These are phyloP conservation scores for Drosophila ogumai DNA, from an alignment of 1,140 invertebrate species.

Conservation along the genomic window DNA sequence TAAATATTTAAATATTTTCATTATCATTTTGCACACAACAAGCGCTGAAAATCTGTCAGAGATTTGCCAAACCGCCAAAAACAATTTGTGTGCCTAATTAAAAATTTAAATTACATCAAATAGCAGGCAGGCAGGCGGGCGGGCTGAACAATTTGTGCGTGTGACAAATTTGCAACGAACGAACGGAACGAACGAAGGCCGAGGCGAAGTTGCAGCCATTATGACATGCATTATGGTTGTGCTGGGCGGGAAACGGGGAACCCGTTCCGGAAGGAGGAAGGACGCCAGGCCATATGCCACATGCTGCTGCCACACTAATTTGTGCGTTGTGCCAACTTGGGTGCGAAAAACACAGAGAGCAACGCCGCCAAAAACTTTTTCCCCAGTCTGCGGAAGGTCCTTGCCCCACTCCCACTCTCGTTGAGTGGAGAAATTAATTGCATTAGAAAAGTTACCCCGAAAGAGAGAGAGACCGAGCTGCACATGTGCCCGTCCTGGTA, in stretches of 20 bases:
- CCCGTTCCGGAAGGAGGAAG: conserved; percentile 20
- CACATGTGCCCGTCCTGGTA: conserved; percentile 64
- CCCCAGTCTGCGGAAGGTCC: conserved; percentile 38
- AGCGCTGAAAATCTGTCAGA: conserved; percentile 72
- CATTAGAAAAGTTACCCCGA: conserved; percentile 79
- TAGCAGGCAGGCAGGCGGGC: conserved; percentile 23
- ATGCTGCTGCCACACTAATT: conserved; percentile 79
- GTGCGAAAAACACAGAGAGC: conserved; percentile 74
- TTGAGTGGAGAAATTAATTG: conserved; percentile 83
- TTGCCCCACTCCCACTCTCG: conserved; percentile 23
- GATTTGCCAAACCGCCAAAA: conserved; percentile 76
- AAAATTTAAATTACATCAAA: conserved; percentile 83
- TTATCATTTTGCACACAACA: conserved; percentile 68
- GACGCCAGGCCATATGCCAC: conserved; percentile 55
- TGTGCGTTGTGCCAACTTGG: conserved; percentile 78
- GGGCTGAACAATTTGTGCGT: conserved; percentile 66
- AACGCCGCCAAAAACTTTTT: conserved; percentile 67
- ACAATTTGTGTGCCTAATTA: conserved; percentile 82
- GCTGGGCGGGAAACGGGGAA: background rate
- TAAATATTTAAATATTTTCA: conserved; percentile 82
- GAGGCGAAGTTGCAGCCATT: conserved; percentile 56
- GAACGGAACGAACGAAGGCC: conserved; percentile 13
- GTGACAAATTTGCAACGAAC: conserved; percentile 67
- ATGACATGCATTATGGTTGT: conserved; percentile 77
- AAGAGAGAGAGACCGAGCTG: conserved; percentile 25